Evolutionary conservation across 2,113 vertebrate species (phyloP).

Genomic region (Lanius collurio): DNA sequence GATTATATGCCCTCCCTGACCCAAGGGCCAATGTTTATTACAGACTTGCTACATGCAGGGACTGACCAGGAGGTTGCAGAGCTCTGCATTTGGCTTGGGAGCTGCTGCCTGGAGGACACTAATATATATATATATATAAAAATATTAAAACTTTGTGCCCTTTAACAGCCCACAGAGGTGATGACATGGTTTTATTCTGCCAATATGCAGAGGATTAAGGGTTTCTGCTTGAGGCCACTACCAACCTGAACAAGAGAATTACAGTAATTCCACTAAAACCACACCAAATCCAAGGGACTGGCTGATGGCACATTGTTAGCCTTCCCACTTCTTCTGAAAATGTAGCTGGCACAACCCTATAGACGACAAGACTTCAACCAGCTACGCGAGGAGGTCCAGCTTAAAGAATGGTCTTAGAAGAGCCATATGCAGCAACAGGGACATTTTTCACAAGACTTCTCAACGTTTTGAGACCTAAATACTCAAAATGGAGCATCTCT

Average conservation of each 20-base stretch:
- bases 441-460: background rate
- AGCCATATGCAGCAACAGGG: background rate
- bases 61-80: background rate
- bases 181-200: conserved; percentile 47
- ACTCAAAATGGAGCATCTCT: background rate
- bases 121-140: background rate
- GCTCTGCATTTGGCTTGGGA: background rate
- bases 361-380: background rate
- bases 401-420: background rate
- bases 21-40: background rate
- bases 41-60: background rate
- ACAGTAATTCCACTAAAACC: conserved; percentile 50
- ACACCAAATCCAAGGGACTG: background rate
- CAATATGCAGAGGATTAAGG: conserved; percentile 49
- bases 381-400: background rate
- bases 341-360: background rate
- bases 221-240: conserved; percentile 34
- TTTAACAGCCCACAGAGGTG: background rate
- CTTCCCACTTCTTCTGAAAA: background rate
- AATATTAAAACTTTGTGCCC: background rate
- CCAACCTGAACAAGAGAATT: conserved; percentile 39
- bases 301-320: background rate
- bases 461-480: background rate
- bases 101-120: background rate
- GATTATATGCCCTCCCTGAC: background rate